A percentile compares a stretch with the other conserved stretches of the same genome.
These are phyloP conservation scores for Belonocnema kinseyi DNA, from an alignment of 1,140 invertebrate species.

Conservation along the genomic window DNA sequence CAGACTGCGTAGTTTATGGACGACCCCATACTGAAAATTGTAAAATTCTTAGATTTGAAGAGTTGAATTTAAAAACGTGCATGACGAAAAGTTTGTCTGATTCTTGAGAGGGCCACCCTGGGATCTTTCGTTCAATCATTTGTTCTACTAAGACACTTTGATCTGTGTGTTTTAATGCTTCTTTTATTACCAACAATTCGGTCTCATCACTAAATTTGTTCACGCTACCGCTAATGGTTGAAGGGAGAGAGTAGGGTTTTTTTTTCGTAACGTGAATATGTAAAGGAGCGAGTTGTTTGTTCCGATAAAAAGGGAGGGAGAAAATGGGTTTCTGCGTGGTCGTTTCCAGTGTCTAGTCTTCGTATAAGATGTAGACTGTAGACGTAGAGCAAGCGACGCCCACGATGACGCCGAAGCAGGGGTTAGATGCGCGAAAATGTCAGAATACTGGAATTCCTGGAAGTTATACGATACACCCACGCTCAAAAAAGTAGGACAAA, in stretches of 20 bases:
- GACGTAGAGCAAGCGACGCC: constrained; percentile 61
- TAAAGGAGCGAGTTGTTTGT: constrained; percentile 50
- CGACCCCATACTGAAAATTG: too few relatives aligned
- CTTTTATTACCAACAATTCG: too few relatives aligned
- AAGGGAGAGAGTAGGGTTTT: not conserved
- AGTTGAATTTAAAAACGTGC: too few relatives aligned
- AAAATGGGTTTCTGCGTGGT: constrained; percentile 64
- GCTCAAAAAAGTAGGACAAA: constrained; percentile 64
- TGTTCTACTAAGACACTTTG: too few relatives aligned
- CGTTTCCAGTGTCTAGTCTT: constrained; percentile 50
- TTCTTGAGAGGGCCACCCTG: too few relatives aligned
- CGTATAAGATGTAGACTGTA: constrained; percentile 40
- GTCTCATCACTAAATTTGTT: not conserved
- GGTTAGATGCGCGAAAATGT: constrained; percentile 28
- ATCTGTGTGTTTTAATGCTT: too few relatives aligned
- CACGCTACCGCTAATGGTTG: not conserved
- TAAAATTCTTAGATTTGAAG: too few relatives aligned
- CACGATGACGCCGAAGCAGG: constrained; percentile 57
- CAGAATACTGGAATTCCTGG: not conserved
- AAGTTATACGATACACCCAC: constrained; percentile 48
- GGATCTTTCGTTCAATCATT: too few relatives aligned
- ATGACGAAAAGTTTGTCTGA: too few relatives aligned
- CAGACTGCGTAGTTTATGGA: too few relatives aligned
- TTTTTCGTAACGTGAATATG: not conserved
- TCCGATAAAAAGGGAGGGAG: constrained; percentile 43